These are phyloP conservation scores for Sphaerophoria taeniata DNA, from an alignment of 2,888 invertebrate genomes.

Conservation along the genomic window DNA sequence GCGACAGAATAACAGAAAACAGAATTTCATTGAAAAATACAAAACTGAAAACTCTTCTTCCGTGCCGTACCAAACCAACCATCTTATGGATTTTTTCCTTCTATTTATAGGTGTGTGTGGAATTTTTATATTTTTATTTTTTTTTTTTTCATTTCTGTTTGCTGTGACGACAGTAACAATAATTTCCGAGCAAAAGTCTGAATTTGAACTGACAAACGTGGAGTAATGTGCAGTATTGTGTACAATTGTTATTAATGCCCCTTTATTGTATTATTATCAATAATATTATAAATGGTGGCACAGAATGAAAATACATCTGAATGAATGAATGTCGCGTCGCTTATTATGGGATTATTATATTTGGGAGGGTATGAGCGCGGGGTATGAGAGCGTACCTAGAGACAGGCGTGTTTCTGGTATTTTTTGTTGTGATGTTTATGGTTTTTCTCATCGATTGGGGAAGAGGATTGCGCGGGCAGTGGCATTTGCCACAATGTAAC, in stretches of 20 bases:
- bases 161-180: slow-evolving; percentile 19
- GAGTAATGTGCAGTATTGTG: slow-evolving; percentile 55
- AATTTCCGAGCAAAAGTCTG: slow-evolving; percentile 1
- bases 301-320: not conserved
- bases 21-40: slow-evolving; percentile 70
- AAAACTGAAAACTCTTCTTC: slow-evolving; percentile 19
- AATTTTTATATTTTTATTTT: slow-evolving; percentile 28
- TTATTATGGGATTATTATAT: no score
- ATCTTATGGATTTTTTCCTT: slow-evolving; percentile 34
- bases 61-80: not conserved
- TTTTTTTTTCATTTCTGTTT: slow-evolving; percentile 13
- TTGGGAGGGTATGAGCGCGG: no score
- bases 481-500: not conserved
- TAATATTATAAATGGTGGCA: slow-evolving; percentile 31
- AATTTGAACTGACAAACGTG: slow-evolving; percentile 13
- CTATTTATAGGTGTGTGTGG: slow-evolving; percentile 30
- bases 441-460: slow-evolving; percentile 15
- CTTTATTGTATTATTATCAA: slow-evolving; percentile 60
- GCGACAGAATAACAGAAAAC: not conserved
- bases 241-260: slow-evolving; percentile 47
- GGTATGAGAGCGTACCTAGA: no score
- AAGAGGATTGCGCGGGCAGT: no score
- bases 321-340: slow-evolving; percentile 38
- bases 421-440: slow-evolving; percentile 33
- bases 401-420: slow-evolving; percentile 12